A percentile compares a stretch with the other conserved stretches of the same genome.
Evolutionary conservation across 2,113 vertebrate species (phyloP).

Genomic region (Tupaia tana): DNA sequence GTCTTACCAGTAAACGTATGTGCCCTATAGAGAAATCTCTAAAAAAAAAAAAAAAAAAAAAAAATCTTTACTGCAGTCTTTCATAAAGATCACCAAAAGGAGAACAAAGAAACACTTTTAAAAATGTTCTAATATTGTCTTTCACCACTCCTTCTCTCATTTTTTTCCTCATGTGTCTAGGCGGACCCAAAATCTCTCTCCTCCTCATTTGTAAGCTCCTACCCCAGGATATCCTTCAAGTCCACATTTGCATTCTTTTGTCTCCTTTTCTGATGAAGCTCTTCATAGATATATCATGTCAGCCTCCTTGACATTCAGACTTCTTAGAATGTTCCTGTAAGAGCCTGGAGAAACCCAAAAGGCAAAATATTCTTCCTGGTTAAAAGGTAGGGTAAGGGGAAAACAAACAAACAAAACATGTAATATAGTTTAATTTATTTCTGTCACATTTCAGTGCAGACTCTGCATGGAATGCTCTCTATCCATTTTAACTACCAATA

Average conservation of each 20-base stretch:
- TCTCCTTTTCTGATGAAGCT: neutral
- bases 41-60: no score
- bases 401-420: neutral
- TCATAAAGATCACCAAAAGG: slow-evolving; percentile 22
- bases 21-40: no score
- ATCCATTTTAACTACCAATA: neutral
- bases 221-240: neutral
- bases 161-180: neutral
- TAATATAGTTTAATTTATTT: neutral
- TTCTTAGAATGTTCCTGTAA: neutral
- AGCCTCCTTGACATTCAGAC: neutral
- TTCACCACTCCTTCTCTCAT: neutral
- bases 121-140: neutral
- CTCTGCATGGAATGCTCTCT: neutral
- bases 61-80: neutral
- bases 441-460: neutral
- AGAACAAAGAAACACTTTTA: neutral
- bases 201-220: neutral
- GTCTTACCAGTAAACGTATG: no score
- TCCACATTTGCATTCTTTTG: neutral
- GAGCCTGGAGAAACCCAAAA: neutral
- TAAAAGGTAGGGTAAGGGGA: neutral
- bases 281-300: neutral
- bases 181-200: neutral
- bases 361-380: neutral